Base-by-base conservation (phyloP, 2,113 vertebrate species). In the Cariama cristata region DNA sequence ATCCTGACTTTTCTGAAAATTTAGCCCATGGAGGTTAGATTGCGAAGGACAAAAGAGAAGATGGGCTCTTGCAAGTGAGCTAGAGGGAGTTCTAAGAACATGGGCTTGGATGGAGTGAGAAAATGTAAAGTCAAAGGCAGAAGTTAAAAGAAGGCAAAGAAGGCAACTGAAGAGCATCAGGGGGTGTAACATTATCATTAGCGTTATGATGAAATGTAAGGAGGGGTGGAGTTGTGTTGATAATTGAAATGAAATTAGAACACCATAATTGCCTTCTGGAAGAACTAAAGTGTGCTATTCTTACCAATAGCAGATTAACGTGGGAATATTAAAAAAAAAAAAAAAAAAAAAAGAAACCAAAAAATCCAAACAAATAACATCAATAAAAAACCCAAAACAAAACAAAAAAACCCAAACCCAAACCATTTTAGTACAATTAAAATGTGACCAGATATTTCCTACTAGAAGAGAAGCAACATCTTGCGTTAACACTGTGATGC, bases 171-270 rank as follows among this genome's bases (percentile, higher is more conserved):
- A 90, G 58, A 87, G 27, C 28, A 32, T 38, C 35, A 96, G 19
- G 12, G 14, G 28, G 38, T 72, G 72, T 74, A 64, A 59, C 9
- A 11, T 63, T 83, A 56, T 47, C 69, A 35, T 88, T 68, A 94
- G 30, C 44, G 72, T 55, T 64, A 42, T 45, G 58, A 93, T 79
- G 49, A 93, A 94, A 79, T 60, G 6, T 45, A 79, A 88, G 33
- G 22, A 84, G 32, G 21, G 44, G 22, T 58, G 77, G 84, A 86
- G 53, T 21, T 68, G 56, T 85, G 56, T 15, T 53, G 32, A 38
- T 87, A 93, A 90, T 66, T 85, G 23, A 90, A 93, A 86, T 92
- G 3, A 90, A 87, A 91, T 91, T 87, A 85, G 35, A 90, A 85
- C 14, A 82, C 12, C 58, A 1, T 50, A 56, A 91, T 32, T 80